These are phyloP conservation scores for Oreochromis niloticus DNA, from an alignment of 2,113 vertebrate species.

Conservation along the genomic window DNA sequence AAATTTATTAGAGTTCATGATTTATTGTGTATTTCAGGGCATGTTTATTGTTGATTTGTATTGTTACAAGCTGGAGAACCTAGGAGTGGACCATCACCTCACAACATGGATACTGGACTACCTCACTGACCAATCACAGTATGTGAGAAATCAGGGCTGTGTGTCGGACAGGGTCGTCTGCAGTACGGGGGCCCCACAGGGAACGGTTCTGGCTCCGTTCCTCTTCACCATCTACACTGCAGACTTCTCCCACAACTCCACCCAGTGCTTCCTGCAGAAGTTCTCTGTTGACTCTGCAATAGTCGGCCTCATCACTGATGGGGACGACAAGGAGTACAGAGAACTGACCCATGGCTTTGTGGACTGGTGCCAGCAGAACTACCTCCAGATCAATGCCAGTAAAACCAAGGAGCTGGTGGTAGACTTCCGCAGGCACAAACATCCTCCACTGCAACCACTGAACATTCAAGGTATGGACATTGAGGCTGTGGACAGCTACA, in stretches of 20 bases:
- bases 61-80: neutral
- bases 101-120: neutral
- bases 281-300: neutral
- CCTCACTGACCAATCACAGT: accelerated
- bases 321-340: neutral
- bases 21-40: neutral
- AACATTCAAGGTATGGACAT: accelerated
- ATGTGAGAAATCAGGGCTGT: neutral
- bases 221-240: neutral
- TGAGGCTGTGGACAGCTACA: neutral
- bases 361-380: neutral
- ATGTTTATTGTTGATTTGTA: neutral
- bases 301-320: neutral
- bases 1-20: neutral
- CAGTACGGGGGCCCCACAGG: neutral
- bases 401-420: neutral
- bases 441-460: accelerated
- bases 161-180: accelerated
- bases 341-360: accelerated
- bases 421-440: neutral
- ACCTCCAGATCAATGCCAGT: neutral
- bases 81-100: neutral
- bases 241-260: neutral
- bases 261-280: neutral
- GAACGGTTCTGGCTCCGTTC: neutral